Conservation (phyloP, 2,113 vertebrate genomes). For the Trichechus manatus region DNA sequence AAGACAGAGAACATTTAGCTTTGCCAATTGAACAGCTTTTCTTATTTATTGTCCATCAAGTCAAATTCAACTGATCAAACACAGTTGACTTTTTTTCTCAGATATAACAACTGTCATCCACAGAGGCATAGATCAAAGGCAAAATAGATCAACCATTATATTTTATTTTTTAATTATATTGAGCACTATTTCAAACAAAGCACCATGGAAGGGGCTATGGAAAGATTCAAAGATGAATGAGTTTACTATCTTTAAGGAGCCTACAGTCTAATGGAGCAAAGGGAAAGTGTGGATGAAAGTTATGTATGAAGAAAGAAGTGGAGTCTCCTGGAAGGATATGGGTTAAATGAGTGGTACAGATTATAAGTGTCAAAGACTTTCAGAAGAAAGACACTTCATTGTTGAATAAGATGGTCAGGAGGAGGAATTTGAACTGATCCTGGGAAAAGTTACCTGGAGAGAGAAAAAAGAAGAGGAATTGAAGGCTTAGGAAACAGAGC, state of each 20-base stretch:
- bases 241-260: not conserved
- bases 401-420: not conserved
- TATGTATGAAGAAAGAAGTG: not conserved
- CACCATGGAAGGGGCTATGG: not conserved
- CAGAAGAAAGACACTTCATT: not conserved
- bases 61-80: not conserved
- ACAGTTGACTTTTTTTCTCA: not conserved
- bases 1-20: not conserved
- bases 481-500: not conserved
- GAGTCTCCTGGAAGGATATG: not conserved
- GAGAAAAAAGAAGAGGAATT: not conserved
- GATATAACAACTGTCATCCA: not conserved
- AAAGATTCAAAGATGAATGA: not conserved
- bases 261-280: not conserved
- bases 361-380: not conserved
- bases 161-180: not conserved
- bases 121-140: not conserved
- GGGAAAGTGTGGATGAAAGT: not conserved
- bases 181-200: not conserved
- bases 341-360: not conserved
- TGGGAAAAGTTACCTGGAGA: not conserved
- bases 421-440: not conserved
- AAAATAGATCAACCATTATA: not conserved
- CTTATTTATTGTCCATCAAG: not conserved
- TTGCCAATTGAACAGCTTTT: not conserved